phyloP scores from a whole-genome alignment of 2,888 invertebrate species.

The Drosophila cracens region DNA sequence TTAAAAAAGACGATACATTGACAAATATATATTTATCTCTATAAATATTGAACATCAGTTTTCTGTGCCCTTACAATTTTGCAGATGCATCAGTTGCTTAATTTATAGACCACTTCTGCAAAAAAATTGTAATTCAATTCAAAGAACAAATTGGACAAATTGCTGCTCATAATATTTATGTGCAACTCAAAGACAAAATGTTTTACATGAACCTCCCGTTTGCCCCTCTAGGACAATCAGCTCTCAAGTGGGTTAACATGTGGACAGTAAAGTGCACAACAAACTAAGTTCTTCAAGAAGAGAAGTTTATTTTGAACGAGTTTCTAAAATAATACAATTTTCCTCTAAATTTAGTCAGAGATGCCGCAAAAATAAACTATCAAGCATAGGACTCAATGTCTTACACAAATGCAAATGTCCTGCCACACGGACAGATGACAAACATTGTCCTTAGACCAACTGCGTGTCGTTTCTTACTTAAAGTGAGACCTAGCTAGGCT shows the following conservation, averaged over 20 bases:
- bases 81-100: background rate
- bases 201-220: constrained; percentile 33
- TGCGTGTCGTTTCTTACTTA: constrained; percentile 29
- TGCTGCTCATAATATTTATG: constrained; percentile 28
- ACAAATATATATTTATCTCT: background rate
- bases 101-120: background rate
- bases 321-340: constrained; percentile 78
- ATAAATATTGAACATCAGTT: background rate
- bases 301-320: constrained; percentile 55
- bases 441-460: constrained; percentile 26
- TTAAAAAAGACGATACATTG: background rate
- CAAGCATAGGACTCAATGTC: constrained; percentile 28
- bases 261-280: constrained; percentile 46
- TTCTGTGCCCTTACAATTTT: background rate
- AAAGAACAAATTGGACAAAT: constrained; percentile 53
- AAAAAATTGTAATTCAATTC: background rate
- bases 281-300: constrained; percentile 13
- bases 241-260: constrained; percentile 28
- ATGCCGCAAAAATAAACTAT: constrained; percentile 39
- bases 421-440: constrained; percentile 48
- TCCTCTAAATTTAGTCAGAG: constrained; percentile 73
- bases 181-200: constrained; percentile 32
- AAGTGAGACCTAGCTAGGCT: constrained; percentile 29
- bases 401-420: constrained; percentile 67
- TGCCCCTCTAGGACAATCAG: background rate